These are phyloP conservation scores for Xenopus borealis DNA, from an alignment of 2,113 vertebrate genomes.

Conservation along the genomic window DNA sequence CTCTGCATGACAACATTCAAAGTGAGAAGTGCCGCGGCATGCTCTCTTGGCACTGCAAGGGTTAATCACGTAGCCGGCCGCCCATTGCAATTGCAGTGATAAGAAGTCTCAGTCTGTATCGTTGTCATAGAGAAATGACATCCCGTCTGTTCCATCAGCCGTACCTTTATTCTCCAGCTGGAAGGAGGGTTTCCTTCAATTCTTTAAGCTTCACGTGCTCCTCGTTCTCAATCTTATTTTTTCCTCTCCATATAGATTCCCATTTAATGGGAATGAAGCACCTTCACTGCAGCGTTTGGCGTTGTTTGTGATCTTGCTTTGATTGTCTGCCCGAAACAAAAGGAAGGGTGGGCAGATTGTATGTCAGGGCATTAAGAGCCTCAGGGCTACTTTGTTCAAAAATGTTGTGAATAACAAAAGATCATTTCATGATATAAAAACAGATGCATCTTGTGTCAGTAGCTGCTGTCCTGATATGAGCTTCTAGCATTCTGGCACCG, in stretches of 20 bases:
- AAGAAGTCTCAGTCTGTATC: slow-evolving; percentile 7
- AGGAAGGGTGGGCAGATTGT: too few relatives aligned
- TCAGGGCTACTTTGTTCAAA: too few relatives aligned
- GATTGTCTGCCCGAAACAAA: too few relatives aligned
- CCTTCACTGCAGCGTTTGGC: too few relatives aligned
- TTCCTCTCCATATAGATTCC: not conserved
- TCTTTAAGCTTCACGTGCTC: slow-evolving; percentile 5
- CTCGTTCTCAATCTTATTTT: not conserved
- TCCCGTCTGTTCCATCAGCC: slow-evolving; percentile 13
- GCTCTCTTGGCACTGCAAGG: not conserved
- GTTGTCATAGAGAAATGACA: slow-evolving; percentile 19
- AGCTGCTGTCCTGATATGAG: too few relatives aligned
- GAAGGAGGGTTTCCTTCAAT: slow-evolving; percentile 29
- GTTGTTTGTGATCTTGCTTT: too few relatives aligned
- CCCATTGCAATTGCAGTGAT: slow-evolving; percentile 16
- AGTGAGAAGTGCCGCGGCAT: slow-evolving; percentile 30
- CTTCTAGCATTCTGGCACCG: too few relatives aligned
- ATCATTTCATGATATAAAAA: too few relatives aligned
- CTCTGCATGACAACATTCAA: too few relatives aligned
- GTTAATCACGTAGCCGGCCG: not conserved
- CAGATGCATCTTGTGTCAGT: too few relatives aligned
- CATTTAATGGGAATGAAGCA: not conserved
- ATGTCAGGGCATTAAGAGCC: too few relatives aligned
- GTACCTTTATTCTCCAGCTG: slow-evolving; percentile 14
- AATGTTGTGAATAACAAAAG: too few relatives aligned